Base-by-base conservation (phyloP, 92 coral and sea anemone genomes). In the Phenganax stokvisi region DNA sequence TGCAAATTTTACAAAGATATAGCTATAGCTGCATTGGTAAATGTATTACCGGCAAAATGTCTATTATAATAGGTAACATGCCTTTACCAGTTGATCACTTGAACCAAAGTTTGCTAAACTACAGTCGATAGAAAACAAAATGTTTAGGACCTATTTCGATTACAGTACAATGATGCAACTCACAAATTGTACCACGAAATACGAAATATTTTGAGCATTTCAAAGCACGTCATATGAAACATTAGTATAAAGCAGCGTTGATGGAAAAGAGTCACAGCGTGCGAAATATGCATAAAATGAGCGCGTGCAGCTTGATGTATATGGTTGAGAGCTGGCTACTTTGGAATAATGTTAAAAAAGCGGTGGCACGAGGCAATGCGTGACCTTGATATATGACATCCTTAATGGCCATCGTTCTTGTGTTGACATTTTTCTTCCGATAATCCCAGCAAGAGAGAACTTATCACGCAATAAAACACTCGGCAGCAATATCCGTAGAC, bases 381-480 rank as follows among this genome's bases (percentile, higher is more conserved):
- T 37, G 47, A 76, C 81, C 81, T 76, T 76, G 54, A 76, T 76
- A 1, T 37, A 30, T 57, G 70, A 64, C 70, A 76, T 76, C 27
- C 12, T 70, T 59, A 76, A 76, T 76, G 69, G 70, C 81, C 69
- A 17, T 37, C 70, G 60, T 29, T 64, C 69, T 59, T 30, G 81
- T 64, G 81, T 57, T 76, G 81, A 76, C 81, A 60, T 54, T 44
- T 57, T 52, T 51, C 63, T 62, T 12, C 68, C 31, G 68, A 57
- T 56, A 76, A 76, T 76, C 81, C 66, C 81, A 76, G 81, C 81
- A 76, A 76, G 81, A 58, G 71, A 76, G 81, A 76, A 76, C 54
- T 76, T 76, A 76, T 57, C 81, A 76, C 54, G 70, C 81, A 52
- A 76, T 76, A 76, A 76, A 76, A 52, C 51, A 57, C 81, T 57